Conservation (phyloP, 2,113 vertebrate genomes). For the Pseudopipra pipra region DNA sequence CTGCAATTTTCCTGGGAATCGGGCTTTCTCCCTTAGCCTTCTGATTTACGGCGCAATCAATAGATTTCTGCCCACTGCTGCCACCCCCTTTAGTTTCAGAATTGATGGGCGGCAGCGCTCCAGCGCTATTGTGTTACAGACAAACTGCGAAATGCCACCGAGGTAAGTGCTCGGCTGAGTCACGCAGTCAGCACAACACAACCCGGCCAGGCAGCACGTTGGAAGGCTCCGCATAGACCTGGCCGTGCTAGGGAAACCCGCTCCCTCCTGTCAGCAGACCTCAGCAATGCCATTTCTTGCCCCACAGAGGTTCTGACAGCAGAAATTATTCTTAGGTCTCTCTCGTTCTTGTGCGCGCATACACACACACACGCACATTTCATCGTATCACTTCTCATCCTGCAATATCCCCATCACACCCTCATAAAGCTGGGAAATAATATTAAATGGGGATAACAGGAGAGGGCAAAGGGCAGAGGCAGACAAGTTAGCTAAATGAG, state of each 20-base stretch:
- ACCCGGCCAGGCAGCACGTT: accelerated
- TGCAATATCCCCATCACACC: background rate
- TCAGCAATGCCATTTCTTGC: background rate
- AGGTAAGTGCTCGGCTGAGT: background rate
- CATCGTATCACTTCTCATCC: background rate
- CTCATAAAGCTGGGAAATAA: background rate
- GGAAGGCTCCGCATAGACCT: background rate
- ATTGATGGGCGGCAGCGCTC: constrained; percentile 7
- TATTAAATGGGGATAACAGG: background rate
- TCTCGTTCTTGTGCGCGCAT: background rate
- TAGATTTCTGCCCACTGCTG: constrained; percentile 41
- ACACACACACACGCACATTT: background rate
- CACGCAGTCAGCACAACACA: background rate
- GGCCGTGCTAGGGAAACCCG: background rate
- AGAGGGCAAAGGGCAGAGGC: background rate
- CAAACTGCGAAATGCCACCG: background rate
- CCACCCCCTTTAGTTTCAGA: constrained; percentile 28
- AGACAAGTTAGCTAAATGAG: background rate
- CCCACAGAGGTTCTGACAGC: background rate
- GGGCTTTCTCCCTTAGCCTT: background rate
- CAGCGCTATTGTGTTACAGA: background rate
- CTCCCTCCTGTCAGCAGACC: background rate
- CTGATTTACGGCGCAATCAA: constrained; percentile 29
- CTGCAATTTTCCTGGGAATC: background rate
- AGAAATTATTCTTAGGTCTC: background rate